phyloP scores from a whole-genome alignment of 2,797 vertebrate genomes.

The Sciurus vulgaris region DNA sequence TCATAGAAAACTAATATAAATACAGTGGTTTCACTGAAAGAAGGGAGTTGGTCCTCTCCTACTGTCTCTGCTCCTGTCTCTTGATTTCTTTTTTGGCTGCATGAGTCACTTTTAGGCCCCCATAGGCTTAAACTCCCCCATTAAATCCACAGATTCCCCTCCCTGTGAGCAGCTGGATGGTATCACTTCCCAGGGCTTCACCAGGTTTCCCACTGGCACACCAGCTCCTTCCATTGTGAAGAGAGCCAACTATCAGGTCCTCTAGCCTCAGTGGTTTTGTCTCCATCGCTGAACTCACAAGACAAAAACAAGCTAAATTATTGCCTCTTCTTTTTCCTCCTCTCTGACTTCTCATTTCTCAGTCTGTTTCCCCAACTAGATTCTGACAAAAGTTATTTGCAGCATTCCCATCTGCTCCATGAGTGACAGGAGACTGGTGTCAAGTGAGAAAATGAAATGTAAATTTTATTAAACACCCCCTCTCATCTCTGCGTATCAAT shows the following conservation, averaged over 20 bases:
- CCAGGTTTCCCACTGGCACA: background rate
- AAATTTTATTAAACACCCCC: conserved; percentile 95
- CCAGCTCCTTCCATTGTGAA: background rate
- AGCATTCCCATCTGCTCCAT: conserved; percentile 86
- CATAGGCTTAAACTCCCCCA: background rate
- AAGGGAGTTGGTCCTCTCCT: background rate
- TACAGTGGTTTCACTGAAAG: background rate
- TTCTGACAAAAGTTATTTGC: conserved; percentile 90
- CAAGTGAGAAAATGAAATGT: conserved; percentile 94
- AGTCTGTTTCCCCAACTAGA: conserved; percentile 79
- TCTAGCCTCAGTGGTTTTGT: background rate
- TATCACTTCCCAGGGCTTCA: background rate
- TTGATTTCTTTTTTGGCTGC: background rate
- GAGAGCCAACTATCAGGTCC: background rate
- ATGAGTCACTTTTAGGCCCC: background rate
- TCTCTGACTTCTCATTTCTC: conserved; percentile 74
- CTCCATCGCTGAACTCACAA: conserved; percentile 12
- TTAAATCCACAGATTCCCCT: background rate
- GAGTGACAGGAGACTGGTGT: conserved; percentile 92
- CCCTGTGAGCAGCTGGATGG: background rate
- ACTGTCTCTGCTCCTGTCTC: background rate
- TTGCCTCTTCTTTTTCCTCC: conserved; percentile 46
- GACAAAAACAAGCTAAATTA: conserved; percentile 77
- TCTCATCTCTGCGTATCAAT: conserved; percentile 93
- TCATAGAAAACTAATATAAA: background rate